phyloP scores from a whole-genome alignment of 2,113 vertebrate genomes.

The Pseudopipra pipra region DNA sequence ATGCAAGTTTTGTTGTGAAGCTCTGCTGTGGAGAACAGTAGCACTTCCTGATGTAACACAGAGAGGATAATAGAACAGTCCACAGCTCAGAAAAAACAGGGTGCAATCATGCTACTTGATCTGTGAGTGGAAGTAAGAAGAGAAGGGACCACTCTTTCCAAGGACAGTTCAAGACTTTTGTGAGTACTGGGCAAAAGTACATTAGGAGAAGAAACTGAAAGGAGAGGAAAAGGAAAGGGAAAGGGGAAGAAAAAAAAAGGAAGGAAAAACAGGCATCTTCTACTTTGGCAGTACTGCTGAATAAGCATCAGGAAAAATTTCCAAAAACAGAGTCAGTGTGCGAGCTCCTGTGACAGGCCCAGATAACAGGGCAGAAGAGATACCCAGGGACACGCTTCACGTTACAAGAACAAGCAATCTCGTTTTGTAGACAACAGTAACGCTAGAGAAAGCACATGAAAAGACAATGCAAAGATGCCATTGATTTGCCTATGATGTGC shows the following conservation, averaged over 20 bases:
- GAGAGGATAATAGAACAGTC: background rate
- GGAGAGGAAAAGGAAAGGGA: background rate
- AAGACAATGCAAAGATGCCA: background rate
- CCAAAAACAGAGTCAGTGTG: background rate
- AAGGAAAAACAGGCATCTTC: background rate
- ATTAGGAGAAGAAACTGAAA: background rate
- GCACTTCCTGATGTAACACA: accelerated
- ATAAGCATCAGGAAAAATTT: background rate
- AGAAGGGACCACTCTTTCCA: background rate
- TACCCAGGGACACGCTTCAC: accelerated
- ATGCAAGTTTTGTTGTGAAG: background rate
- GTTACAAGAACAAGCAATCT: background rate
- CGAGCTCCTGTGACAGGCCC: background rate
- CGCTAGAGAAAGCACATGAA: background rate
- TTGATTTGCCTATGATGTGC: background rate
- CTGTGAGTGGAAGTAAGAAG: background rate
- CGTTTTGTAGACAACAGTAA: background rate
- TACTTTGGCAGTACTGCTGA: background rate
- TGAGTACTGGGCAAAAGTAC: background rate
- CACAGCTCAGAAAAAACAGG: background rate
- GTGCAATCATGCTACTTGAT: background rate
- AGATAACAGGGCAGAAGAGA: background rate
- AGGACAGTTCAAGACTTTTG: background rate
- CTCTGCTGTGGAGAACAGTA: background rate
- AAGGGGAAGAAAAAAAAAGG: background rate